phyloP scores from a whole-genome alignment of 2,113 vertebrate genomes.

The Caloenas nicobarica region DNA sequence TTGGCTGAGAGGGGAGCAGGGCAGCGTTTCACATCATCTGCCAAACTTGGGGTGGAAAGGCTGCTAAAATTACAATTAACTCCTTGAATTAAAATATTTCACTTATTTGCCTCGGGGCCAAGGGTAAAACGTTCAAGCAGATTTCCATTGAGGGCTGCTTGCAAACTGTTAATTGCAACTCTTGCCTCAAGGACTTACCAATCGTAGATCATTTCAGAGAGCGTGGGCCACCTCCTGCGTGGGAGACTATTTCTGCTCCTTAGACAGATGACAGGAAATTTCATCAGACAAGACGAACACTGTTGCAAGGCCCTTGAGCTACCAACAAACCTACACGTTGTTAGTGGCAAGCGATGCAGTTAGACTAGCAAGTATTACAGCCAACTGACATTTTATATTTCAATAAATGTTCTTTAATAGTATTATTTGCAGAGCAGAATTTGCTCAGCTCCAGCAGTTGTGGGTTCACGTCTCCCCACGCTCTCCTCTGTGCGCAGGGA shows the following conservation, averaged over 20 bases:
- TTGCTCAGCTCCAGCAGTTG: neutral
- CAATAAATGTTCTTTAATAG: neutral
- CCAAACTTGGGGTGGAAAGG: neutral
- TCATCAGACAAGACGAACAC: neutral
- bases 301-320: neutral
- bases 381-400: neutral
- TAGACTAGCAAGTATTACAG: neutral
- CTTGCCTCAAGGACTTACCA: neutral
- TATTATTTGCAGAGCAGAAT: neutral
- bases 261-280: neutral
- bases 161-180: neutral
- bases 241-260: neutral
- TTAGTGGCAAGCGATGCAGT: neutral
- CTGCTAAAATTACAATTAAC: slow-evolving; percentile 26
- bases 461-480: neutral
- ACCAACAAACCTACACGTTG: neutral
- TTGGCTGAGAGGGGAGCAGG: neutral
- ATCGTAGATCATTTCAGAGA: neutral
- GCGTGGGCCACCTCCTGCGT: neutral
- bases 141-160: neutral
- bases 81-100: slow-evolving; percentile 12
- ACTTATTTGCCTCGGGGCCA: neutral
- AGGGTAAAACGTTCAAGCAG: neutral
- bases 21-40: neutral
- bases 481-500: neutral